Evolutionary conservation across 37 sponge, comb jelly and placozoan genomes (phyloP).

Genomic region (Geodia barretti): DNA sequence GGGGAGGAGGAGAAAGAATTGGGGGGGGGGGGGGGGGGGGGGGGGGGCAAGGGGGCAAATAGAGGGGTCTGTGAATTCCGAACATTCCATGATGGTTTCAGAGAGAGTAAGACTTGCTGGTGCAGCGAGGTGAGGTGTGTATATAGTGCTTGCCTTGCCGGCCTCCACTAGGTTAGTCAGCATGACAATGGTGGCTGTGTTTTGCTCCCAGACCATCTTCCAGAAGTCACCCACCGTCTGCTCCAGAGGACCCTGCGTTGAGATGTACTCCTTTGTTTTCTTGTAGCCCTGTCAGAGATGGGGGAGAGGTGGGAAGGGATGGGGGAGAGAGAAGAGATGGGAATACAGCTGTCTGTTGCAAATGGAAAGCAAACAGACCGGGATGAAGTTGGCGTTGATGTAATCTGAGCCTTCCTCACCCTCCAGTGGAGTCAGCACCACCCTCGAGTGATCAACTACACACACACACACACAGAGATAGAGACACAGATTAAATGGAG

Average conservation of each 20-base stretch:
- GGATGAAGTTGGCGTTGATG: conserved; percentile 79
- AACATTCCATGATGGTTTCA: too few species aligned
- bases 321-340: neutral
- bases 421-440: conserved; percentile 28
- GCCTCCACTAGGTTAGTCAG: conserved; percentile 81
- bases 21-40: too few species aligned
- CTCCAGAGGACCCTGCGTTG: conserved; percentile 78
- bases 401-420: conserved; percentile 69
- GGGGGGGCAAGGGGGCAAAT: too few species aligned
- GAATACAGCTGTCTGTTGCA: neutral
- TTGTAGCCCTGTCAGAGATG: conserved; percentile 47
- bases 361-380: conserved; percentile 34
- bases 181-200: conserved; percentile 83
- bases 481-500: neutral
- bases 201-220: conserved; percentile 96
- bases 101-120: too few species aligned
- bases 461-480: neutral
- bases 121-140: too few species aligned
- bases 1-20: too few species aligned
- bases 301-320: neutral
- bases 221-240: conserved; percentile 88
- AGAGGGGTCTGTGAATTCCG: too few species aligned
- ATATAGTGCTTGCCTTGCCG: conserved; percentile 55
- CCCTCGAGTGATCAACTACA: conserved; percentile 79
- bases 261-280: conserved; percentile 80